Conservation (phyloP, 2,797 vertebrate genomes). For the Arremon brunneinucha region DNA sequence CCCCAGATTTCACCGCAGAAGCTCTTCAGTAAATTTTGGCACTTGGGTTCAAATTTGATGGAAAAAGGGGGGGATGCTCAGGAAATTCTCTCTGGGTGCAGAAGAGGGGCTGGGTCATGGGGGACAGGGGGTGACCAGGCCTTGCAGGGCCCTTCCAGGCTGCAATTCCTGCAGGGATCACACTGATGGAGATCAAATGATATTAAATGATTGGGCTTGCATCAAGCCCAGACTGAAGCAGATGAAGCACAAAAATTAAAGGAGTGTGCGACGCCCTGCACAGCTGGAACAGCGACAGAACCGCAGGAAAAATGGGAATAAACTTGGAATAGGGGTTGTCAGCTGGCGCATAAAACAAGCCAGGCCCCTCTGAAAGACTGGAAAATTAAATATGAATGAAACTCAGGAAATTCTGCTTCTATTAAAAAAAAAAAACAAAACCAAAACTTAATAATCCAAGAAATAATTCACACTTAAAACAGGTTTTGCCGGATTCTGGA, state of each 20-base stretch:
- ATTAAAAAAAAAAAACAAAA: background rate
- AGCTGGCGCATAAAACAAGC: background rate
- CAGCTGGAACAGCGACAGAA: background rate
- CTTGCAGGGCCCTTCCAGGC: background rate
- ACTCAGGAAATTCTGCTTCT: background rate
- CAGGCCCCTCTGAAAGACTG: background rate
- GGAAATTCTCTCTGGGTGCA: background rate
- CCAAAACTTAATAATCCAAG: background rate
- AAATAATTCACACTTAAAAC: background rate
- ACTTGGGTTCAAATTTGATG: background rate
- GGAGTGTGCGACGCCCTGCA: background rate
- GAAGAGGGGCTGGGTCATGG: background rate
- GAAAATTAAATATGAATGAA: conserved; percentile 23
- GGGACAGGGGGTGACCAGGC: background rate
- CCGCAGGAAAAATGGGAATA: background rate
- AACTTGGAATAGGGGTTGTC: background rate
- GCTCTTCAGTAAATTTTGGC: background rate
- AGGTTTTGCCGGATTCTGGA: background rate
- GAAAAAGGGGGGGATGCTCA: background rate
- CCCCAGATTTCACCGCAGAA: background rate
- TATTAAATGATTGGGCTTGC: background rate
- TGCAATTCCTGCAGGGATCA: background rate
- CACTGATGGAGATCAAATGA: background rate
- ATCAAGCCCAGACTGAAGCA: background rate
- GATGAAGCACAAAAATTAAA: conserved; percentile 7